Evolutionary conservation across 2,113 vertebrate genomes (phyloP).

Genomic region (Gallinago paraguaiae): DNA sequence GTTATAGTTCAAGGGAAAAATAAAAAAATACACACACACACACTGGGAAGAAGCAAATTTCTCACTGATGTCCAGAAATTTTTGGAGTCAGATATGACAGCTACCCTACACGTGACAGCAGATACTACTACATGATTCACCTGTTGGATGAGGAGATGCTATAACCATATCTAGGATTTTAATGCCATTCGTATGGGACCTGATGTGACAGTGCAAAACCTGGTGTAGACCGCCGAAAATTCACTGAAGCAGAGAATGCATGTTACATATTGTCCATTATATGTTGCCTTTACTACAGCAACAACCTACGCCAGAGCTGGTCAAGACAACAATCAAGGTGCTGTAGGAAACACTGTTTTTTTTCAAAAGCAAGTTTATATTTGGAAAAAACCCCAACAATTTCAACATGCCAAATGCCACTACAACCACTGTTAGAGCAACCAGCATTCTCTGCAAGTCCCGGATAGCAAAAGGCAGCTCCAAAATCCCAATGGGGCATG

Average conservation of each 20-base stretch:
- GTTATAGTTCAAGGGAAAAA: background rate
- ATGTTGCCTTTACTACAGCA: accelerated
- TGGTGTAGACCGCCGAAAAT: background rate
- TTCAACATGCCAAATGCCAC: background rate
- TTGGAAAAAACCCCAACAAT: background rate
- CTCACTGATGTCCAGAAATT: background rate
- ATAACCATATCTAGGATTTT: background rate
- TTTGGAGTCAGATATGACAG: background rate
- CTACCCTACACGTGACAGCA: background rate
- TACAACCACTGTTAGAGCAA: background rate
- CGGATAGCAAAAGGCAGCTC: background rate
- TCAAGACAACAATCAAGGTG: background rate
- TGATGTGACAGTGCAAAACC: background rate
- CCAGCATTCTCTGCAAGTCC: background rate
- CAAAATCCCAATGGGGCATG: background rate
- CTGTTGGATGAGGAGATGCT: background rate
- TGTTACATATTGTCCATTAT: too few relatives aligned
- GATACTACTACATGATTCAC: background rate
- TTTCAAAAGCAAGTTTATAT: background rate
- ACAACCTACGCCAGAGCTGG: background rate
- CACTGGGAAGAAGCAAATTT: background rate
- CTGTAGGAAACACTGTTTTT: background rate
- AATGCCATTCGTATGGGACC: background rate
- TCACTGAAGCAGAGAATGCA: background rate
- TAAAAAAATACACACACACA: accelerated